These are phyloP conservation scores for Meles meles DNA, from an alignment of 2,113 vertebrate genomes.

Conservation along the genomic window DNA sequence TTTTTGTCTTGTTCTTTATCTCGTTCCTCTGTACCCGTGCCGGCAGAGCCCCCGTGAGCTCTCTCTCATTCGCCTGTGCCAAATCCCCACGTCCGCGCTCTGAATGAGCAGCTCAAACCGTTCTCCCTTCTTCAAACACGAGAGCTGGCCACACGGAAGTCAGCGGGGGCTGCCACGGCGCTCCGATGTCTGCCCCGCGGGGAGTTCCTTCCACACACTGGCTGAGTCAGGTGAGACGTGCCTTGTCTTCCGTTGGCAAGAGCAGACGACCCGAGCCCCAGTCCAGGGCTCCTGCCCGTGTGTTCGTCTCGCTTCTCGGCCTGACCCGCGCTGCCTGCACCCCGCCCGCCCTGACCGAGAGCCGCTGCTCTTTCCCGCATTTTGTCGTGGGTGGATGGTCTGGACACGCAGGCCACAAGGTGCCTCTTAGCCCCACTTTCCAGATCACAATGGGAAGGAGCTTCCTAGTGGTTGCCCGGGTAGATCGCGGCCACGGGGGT, in stretches of 20 bases:
- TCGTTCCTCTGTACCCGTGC: fast-evolving
- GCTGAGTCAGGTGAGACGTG: fast-evolving
- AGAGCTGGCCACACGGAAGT: fast-evolving
- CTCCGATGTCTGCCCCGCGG: fast-evolving
- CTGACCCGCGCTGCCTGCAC: fast-evolving
- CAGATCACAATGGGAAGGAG: neutral
- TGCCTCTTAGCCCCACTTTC: fast-evolving
- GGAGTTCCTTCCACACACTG: fast-evolving
- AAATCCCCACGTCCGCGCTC: fast-evolving
- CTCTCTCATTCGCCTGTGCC: neutral
- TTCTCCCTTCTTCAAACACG: fast-evolving
- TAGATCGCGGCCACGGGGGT: fast-evolving
- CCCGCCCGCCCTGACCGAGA: fast-evolving
- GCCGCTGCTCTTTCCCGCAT: fast-evolving
- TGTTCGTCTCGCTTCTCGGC: fast-evolving
- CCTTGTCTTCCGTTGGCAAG: neutral
- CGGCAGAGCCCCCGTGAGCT: fast-evolving
- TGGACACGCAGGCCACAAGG: fast-evolving
- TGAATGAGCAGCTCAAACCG: fast-evolving
- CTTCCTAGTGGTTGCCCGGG: neutral
- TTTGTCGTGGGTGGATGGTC: fast-evolving
- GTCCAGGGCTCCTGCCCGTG: fast-evolving
- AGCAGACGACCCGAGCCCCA: neutral
- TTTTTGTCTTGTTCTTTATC: neutral
- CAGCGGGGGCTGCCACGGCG: fast-evolving